Evolutionary conservation across 2,113 vertebrate genomes (phyloP), one percentile per base, ranked within the genome.

Genomic region (Bettongia penicillata): DNA sequence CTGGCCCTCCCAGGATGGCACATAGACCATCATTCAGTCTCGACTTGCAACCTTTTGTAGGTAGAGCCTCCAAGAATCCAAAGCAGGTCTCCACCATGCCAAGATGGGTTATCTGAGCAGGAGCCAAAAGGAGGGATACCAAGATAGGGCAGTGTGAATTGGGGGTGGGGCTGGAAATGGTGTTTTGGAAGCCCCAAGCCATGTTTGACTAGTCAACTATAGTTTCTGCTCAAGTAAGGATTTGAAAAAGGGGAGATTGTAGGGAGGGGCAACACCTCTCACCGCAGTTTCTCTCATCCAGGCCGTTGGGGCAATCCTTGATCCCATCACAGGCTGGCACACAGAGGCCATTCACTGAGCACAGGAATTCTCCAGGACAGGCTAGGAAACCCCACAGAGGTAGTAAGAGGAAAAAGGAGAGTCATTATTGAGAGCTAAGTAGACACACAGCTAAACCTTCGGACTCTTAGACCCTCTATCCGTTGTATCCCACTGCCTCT

Each of bases 231-330:
- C 77, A n/a, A 55, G 0, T 23, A 8, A 90, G 24, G 22, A 11
- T 47, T 31, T 0, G 53, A 16, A 7, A 49, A 90, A 43, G 22
- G 8, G 16, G 3, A 28, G 8, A 6, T 24, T 2, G 5, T 0
- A 0, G 0, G 11, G 23, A 28, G 0, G 0, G 51, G 53, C 0
- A 2, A 23, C 91, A 89, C 61, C 14, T 95, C 98, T 98, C 98
- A 99, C 99, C 99, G 1, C 99, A 99, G 51, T 99, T 99, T 95
- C 99, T 99, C 98, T 99, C 99, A 53, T 99, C 99, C 61, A 99
- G 98, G 53, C 99, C 99, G 0, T 99, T 99, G 96, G 99, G 99
- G 92, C 99, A 99, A 94, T 99, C 99, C 92, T 99, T 99, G 97
- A 99, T 99, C 0, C 99, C 99, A 0, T 99, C 99, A 52, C 99